These are phyloP conservation scores for Mechanitis mazaeus DNA, from an alignment of 2,888 invertebrate genomes.

Conservation along the genomic window DNA sequence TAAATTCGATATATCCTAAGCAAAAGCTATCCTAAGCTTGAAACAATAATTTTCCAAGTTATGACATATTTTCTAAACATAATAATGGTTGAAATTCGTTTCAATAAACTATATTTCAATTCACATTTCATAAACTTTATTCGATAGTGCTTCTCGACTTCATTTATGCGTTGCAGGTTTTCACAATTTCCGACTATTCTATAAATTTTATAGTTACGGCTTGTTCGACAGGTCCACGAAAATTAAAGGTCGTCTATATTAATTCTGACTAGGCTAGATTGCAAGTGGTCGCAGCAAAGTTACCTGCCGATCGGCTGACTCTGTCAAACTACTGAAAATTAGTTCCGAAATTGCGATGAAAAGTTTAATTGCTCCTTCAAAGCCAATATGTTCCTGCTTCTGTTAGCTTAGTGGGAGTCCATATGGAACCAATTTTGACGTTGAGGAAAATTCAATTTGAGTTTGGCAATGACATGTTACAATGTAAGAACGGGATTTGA, in stretches of 20 bases:
- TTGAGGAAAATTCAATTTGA: conserved; percentile 34
- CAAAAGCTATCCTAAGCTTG: background rate
- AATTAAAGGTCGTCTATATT: conserved; percentile 56
- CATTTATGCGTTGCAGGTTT: conserved; percentile 11
- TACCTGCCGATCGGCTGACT: conserved; percentile 66
- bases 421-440: conserved; percentile 35
- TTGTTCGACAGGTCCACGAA: conserved; percentile 22
- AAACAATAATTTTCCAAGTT: too few species aligned
- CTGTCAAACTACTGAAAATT: conserved; percentile 71
- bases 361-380: conserved; percentile 73
- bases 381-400: conserved; percentile 60
- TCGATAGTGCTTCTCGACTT: conserved; percentile 7
- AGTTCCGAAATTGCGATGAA: conserved; percentile 68
- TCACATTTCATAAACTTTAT: conserved; percentile 7
- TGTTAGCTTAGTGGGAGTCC: conserved; percentile 55
- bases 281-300: conserved; percentile 47
- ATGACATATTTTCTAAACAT: background rate
- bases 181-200: conserved; percentile 12
- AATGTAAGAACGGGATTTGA: background rate
- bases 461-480: conserved; percentile 22
- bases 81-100: background rate
- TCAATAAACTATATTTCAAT: background rate
- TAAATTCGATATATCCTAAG: background rate
- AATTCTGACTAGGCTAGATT: conserved; percentile 46
- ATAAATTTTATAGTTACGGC: conserved; percentile 11